phyloP scores from a whole-genome alignment of 2,888 invertebrate species.

The Xestia sexstrigata region DNA sequence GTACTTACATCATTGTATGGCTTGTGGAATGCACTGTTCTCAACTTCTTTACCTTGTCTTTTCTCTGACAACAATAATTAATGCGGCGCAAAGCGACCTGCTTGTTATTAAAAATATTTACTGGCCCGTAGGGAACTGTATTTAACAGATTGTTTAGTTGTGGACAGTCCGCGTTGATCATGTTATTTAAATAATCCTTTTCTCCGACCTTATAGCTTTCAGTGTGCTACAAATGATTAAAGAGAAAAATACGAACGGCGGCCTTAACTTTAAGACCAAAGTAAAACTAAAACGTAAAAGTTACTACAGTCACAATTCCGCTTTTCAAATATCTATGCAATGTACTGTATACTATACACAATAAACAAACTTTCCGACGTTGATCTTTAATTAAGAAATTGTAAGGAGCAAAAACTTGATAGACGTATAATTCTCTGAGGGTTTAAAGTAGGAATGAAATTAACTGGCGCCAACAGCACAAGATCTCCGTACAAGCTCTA shows the following conservation, averaged over 20 bases:
- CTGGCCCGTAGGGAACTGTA: constrained; percentile 72
- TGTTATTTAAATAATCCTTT: constrained; percentile 72
- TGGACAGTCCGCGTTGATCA: constrained; percentile 81
- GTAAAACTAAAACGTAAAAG: constrained; percentile 56
- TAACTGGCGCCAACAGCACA: constrained; percentile 46
- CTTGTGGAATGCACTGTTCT: constrained; percentile 81
- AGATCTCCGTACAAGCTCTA: constrained; percentile 33
- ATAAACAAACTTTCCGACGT: constrained; percentile 9
- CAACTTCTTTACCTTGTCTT: constrained; percentile 83
- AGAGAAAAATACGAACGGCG: constrained; percentile 66
- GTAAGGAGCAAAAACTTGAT: constrained; percentile 13
- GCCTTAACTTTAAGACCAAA: constrained; percentile 82
- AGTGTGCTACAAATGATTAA: constrained; percentile 36
- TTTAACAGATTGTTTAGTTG: constrained; percentile 73
- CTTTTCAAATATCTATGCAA: constrained; percentile 15
- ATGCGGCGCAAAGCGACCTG: constrained; percentile 76
- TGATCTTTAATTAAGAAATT: constrained; percentile 5
- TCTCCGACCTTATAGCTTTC: constrained; percentile 54
- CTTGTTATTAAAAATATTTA: constrained; percentile 68
- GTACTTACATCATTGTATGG: constrained; percentile 86
- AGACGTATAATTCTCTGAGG: constrained; percentile 44
- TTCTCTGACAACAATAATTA: constrained; percentile 80
- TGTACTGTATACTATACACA: constrained; percentile 28
- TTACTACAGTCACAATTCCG: constrained; percentile 41
- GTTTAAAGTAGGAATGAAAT: constrained; percentile 49